These are phyloP conservation scores for Eptesicus fuscus DNA, from an alignment of 2,113 vertebrate species.

Conservation along the genomic window DNA sequence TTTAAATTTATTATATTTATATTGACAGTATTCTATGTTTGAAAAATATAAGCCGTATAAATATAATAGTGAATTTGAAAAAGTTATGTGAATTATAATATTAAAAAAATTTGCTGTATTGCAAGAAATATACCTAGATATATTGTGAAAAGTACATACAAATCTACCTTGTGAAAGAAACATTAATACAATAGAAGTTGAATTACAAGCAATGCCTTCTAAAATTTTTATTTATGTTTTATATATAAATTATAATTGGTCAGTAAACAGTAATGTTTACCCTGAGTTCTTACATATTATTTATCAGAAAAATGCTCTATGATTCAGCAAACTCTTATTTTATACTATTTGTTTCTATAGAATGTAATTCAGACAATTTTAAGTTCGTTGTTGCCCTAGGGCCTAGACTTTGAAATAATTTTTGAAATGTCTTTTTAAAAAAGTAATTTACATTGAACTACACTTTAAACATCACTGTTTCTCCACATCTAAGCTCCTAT, in stretches of 20 bases:
- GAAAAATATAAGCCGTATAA: background rate
- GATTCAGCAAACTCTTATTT: conserved; percentile 43
- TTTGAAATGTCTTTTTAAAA: background rate
- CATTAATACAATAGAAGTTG: background rate
- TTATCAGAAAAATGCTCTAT: background rate
- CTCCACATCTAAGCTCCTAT: background rate
- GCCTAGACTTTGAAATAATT: conserved; percentile 20
- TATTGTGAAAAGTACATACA: background rate
- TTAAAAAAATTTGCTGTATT: background rate
- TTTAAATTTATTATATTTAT: conserved; percentile 13
- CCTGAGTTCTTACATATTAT: background rate
- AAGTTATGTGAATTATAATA: background rate
- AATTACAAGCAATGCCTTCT: background rate
- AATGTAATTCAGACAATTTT: conserved; percentile 1
- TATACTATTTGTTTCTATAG: background rate
- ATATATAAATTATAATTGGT: background rate
- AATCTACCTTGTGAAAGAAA: background rate
- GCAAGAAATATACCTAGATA: background rate
- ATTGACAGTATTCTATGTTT: background rate
- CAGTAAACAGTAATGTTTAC: background rate
- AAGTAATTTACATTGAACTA: background rate
- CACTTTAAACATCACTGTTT: background rate
- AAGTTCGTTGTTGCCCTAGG: background rate
- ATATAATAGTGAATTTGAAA: background rate
- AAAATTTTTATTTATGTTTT: background rate